Evolutionary conservation across 53 echinoderm and acorn worm species (phyloP).

Genomic region (Hippasteria phrygiana): DNA sequence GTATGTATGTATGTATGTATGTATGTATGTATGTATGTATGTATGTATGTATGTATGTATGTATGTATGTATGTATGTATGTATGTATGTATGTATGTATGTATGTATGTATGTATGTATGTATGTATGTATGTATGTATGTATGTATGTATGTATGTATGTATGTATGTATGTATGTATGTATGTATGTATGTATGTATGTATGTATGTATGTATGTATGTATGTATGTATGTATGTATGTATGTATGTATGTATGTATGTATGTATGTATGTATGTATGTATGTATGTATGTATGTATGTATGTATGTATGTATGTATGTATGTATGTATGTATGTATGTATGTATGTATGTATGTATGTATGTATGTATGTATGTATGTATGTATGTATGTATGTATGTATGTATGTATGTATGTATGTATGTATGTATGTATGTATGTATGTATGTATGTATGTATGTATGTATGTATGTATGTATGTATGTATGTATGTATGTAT

Average conservation of each 20-base stretch:
- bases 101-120: not conserved
- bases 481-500: not conserved
- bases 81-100: not conserved
- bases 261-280: not conserved
- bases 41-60: not conserved
- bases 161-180: not conserved
- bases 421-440: not conserved
- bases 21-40: not conserved
- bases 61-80: not conserved
- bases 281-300: not conserved
- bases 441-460: not conserved
- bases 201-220: not conserved
- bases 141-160: constrained; percentile 1
- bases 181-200: constrained; percentile 1
- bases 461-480: not conserved
- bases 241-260: not conserved
- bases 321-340: not conserved
- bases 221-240: not conserved
- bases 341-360: not conserved
- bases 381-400: constrained; percentile 12
- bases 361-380: not conserved
- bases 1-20: constrained; percentile 3
- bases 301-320: not conserved
- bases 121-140: not conserved
- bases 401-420: not conserved